These are phyloP conservation scores for Choloepus hoffmanni DNA, from an alignment of 2,113 vertebrate species.

Conservation along the genomic window DNA sequence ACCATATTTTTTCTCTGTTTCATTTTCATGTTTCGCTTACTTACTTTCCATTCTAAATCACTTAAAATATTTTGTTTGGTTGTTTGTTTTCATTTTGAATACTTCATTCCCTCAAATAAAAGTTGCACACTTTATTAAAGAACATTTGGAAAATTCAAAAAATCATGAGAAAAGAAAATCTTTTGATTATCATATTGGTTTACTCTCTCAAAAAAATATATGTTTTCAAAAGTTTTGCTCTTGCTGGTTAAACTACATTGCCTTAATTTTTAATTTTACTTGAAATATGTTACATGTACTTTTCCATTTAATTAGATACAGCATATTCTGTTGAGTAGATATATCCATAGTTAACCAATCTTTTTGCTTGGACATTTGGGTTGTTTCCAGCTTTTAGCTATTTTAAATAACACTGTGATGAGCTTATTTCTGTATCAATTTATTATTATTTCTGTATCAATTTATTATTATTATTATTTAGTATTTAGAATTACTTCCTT, in stretches of 20 bases:
- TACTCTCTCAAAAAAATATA: background rate
- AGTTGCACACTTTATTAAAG: background rate
- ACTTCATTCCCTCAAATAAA: background rate
- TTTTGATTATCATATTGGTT: background rate
- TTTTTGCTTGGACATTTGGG: background rate
- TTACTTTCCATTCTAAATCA: background rate
- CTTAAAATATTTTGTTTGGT: background rate
- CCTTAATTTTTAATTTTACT: constrained; percentile 5
- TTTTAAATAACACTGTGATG: background rate
- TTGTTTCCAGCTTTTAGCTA: constrained; percentile 38
- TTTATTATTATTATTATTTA: background rate
- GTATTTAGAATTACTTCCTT: constrained; percentile 31
- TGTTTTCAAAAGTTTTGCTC: constrained; percentile 21
- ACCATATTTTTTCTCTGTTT: background rate
- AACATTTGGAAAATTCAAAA: constrained; percentile 28
- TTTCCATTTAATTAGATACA: background rate
- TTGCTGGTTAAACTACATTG: background rate
- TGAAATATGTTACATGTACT: background rate
- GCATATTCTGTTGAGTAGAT: background rate
- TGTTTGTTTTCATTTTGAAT: background rate
- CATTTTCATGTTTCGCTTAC: background rate
- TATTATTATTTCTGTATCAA: background rate
- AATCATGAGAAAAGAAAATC: background rate
- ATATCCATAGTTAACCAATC: background rate
- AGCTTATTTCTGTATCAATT: background rate